phyloP scores from a whole-genome alignment of 2,113 vertebrate genomes.

The Collichthys lucidus region DNA sequence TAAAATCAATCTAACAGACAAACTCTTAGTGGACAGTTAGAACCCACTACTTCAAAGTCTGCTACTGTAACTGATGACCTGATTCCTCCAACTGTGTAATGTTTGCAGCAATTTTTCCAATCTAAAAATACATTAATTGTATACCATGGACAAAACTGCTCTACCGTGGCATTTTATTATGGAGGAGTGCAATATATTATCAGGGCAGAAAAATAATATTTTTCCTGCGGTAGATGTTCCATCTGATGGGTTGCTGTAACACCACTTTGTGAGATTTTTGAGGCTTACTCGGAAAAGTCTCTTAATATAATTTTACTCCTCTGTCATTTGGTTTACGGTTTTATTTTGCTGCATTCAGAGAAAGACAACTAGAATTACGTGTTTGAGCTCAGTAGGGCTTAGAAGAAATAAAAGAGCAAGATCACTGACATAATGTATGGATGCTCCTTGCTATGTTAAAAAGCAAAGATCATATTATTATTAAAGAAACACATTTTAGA shows the following conservation, averaged over 20 bases:
- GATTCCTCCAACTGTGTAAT: background rate
- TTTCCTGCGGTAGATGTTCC: background rate
- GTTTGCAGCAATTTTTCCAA: background rate
- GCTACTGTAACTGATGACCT: background rate
- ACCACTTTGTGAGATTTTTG: background rate
- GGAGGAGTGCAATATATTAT: background rate
- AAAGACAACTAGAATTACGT: background rate
- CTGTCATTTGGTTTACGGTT: conserved; percentile 9
- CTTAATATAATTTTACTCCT: background rate
- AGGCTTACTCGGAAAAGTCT: background rate
- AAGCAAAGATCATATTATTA: background rate
- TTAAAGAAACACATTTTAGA: background rate
- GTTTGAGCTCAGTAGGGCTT: background rate
- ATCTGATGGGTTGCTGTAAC: background rate
- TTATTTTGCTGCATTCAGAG: background rate
- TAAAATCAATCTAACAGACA: background rate
- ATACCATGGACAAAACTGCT: background rate
- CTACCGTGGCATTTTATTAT: background rate
- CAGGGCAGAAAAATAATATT: background rate
- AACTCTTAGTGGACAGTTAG: background rate
- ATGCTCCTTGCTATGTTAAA: background rate
- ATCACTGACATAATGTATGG: background rate
- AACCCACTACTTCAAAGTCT: background rate
- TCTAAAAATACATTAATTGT: background rate
- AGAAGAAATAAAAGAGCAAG: background rate